Evolutionary conservation across 2,888 invertebrate genomes (phyloP).

Genomic region (Pycnomerus fuliginosus): DNA sequence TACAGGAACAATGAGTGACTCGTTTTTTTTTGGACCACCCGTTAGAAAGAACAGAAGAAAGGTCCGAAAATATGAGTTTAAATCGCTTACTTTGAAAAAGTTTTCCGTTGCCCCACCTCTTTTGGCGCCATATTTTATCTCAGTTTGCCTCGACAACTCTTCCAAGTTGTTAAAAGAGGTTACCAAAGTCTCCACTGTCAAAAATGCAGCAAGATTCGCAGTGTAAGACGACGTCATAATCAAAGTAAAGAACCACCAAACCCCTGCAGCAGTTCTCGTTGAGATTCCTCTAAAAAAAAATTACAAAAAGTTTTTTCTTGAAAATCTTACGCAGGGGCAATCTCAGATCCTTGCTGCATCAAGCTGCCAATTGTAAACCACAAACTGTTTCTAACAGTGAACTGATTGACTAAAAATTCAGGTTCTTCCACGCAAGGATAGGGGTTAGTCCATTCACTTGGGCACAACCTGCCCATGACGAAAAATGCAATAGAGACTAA

Average conservation of each 20-base stretch:
- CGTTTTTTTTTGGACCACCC: too few relatives aligned
- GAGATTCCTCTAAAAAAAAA: conserved; percentile 71
- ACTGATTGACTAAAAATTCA: conserved; percentile 80
- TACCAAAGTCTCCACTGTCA: conserved; percentile 76
- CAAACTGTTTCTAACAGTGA: conserved; percentile 78
- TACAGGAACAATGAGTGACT: too few relatives aligned
- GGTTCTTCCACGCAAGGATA: conserved; percentile 84
- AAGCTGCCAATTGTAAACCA: conserved; percentile 88
- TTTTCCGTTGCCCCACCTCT: conserved; percentile 81
- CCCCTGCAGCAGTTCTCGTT: conserved; percentile 82
- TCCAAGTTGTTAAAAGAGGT: conserved; percentile 76
- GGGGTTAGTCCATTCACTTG: conserved; percentile 88
- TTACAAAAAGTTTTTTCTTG: conserved; percentile 1
- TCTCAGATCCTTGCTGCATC: conserved; percentile 84
- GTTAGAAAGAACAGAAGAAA: too few relatives aligned
- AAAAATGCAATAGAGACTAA: conserved; percentile 79
- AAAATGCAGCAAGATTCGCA: conserved; percentile 86
- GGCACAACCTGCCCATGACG: conserved; percentile 75
- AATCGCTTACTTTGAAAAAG: conserved; percentile 78
- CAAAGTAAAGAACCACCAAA: conserved; percentile 88
- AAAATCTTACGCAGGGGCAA: conserved; percentile 73
- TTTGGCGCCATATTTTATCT: conserved; percentile 85
- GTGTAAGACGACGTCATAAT: conserved; percentile 88
- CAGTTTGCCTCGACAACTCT: conserved; percentile 78
- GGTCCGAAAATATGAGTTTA: conserved; percentile 2